Base-by-base conservation (phyloP, 2,888 invertebrate species). In the Dicyrtomina minuta region DNA sequence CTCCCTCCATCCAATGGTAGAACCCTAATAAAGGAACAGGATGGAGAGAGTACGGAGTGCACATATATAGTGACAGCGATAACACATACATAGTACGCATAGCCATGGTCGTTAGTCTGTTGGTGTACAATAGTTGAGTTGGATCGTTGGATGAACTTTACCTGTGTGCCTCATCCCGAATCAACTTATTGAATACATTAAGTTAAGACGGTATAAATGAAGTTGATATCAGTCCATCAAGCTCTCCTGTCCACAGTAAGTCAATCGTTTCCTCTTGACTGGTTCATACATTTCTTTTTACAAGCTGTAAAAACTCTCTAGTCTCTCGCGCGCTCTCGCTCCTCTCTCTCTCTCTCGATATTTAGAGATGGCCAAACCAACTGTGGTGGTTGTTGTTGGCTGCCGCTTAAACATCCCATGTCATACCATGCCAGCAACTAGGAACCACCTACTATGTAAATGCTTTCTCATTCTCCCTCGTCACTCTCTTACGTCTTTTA, bases 401-500 rank as follows among this genome's bases (percentile, higher is more conserved):
- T 33, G 33, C 33, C 20, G n/a, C 20, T 49, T 51, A 6, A 20
- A 20, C 2, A 51, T 4, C 24, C 51, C 3, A 51, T 24, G 20
- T 6, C 20, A 51, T 49, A 17, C 20, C 51, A 22, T 51, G 2
- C 17, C 51, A n/a, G 51, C 51, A 12, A 24, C 17, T 20, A n/a
- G 51, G 17, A 12, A 24, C 20, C 51, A 26, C 15, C 22, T 46
- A 20, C 61, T 61, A 46, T 51, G 17, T 27, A 61, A 61, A 61
- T 61, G 61, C 61, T 46, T 61, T 61, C 61, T 61, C 61, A 61
- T 61, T 61, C 46, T 61, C 46, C 44, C 61, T 46, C 44, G 43
- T 41, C 44, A 60, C 39, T 44, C 13, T 44, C n/a, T 60, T 10
- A 20, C n/a, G 24, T 20, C 20, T 49, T 15, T 51, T 51, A 24